phyloP scores from a whole-genome alignment of 35 echinoderm and acorn worm species.

The Acanthaster planci region DNA sequence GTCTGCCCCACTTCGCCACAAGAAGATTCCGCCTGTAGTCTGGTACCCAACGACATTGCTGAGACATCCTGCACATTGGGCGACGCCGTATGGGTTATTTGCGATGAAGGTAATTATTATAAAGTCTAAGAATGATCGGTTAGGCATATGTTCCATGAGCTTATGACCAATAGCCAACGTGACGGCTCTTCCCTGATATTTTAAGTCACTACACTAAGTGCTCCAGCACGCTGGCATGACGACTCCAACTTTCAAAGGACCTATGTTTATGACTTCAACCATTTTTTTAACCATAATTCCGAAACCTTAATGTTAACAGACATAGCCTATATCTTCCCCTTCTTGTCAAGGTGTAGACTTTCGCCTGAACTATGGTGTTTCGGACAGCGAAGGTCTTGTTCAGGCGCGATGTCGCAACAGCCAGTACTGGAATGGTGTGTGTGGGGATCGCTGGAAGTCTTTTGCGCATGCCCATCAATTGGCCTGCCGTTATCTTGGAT shows the following conservation, averaged over 20 bases:
- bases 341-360: not conserved
- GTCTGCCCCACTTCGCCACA: no score
- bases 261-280: not conserved
- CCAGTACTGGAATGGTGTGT: not conserved
- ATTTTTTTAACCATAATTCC: not conserved
- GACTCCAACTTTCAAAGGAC: not conserved
- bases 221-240: not conserved
- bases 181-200: not conserved
- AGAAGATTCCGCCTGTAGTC: no score
- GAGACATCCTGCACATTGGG: not conserved
- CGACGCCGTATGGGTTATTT: not conserved
- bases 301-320: no score
- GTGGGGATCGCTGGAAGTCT: not conserved
- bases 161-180: not conserved
- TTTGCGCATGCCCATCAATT: not conserved
- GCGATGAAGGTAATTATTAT: not conserved
- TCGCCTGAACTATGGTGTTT: not conserved
- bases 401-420: not conserved
- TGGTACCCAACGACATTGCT: no score
- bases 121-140: no score
- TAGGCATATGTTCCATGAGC: not conserved
- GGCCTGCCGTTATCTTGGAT: slow-evolving; percentile 8
- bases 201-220: not conserved
- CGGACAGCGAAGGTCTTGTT: not conserved
- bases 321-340: no score